A percentile compares a stretch with the other conserved stretches of the same genome.
Conservation (phyloP, 1,140 invertebrate species). For the Macrosteles quadrilineatus region DNA sequence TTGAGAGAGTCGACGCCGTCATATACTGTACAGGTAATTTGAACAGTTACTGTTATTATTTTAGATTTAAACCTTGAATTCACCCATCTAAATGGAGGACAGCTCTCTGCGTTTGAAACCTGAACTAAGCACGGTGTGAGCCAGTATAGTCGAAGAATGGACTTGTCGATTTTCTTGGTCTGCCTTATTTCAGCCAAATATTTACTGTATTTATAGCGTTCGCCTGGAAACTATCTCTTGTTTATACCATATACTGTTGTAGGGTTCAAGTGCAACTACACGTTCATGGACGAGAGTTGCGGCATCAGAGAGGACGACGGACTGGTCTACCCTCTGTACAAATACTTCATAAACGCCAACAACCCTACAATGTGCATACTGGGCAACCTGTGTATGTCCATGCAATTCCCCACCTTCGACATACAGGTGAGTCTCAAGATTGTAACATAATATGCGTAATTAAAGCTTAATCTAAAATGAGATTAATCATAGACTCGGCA, state of each 20-base stretch:
- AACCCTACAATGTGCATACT: slow-evolving; percentile 78
- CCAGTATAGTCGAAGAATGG: no score
- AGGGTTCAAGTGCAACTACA: slow-evolving; percentile 82
- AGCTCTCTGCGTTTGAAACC: no score
- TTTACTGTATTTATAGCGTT: no score
- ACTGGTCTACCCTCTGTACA: slow-evolving; percentile 80
- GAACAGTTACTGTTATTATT: slow-evolving; percentile 28
- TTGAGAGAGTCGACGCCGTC: slow-evolving; percentile 64
- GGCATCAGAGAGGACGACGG: slow-evolving; percentile 72
- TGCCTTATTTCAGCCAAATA: no score
- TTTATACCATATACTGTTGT: no score
- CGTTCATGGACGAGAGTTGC: slow-evolving; percentile 72
- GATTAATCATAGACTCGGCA: background rate
- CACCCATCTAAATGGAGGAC: no score
- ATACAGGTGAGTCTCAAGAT: slow-evolving; percentile 67
- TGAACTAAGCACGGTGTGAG: no score
- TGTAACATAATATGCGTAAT: background rate
- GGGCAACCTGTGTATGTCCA: slow-evolving; percentile 77
- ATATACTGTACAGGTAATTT: slow-evolving; percentile 75
- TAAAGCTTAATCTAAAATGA: background rate
- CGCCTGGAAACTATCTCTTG: no score
- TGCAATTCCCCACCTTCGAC: slow-evolving; percentile 85
- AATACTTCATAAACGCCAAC: slow-evolving; percentile 78
- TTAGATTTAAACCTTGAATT: no score
- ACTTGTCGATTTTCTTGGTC: no score